phyloP scores from a whole-genome alignment of 1,140 invertebrate species.

The Trachymyrmex cornetzi region DNA sequence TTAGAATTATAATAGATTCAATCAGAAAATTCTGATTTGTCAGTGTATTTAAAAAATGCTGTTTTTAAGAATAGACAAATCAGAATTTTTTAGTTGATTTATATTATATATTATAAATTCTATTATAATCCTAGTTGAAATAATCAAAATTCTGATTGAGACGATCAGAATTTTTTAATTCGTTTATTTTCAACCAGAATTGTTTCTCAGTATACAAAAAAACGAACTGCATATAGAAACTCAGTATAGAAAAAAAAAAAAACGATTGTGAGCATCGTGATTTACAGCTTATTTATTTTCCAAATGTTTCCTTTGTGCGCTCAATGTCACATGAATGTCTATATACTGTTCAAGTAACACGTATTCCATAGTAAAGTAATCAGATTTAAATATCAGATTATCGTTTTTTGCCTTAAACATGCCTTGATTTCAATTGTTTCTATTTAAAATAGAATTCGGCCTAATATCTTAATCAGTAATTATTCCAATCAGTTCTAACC shows the following conservation, averaged over 20 bases:
- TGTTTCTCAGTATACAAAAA: too few relatives aligned
- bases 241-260: background rate
- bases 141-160: too few relatives aligned
- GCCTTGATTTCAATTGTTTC: background rate
- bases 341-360: background rate
- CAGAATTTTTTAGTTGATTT: too few relatives aligned
- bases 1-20: too few relatives aligned
- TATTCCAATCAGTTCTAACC: background rate
- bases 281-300: background rate
- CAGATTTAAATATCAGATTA: background rate
- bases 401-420: background rate
- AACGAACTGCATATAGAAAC: too few relatives aligned
- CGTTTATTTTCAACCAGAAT: too few relatives aligned
- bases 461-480: conserved; percentile 1
- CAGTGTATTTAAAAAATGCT: too few relatives aligned
- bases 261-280: background rate
- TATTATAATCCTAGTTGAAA: too few relatives aligned
- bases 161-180: too few relatives aligned
- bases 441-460: background rate
- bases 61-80: too few relatives aligned
- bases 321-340: background rate
- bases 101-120: too few relatives aligned
- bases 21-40: too few relatives aligned
- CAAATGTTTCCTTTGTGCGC: background rate
- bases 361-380: background rate